Evolutionary conservation across 1,140 invertebrate genomes (phyloP), one percentile per base, ranked within the genome.

Genomic region (Drosophila quadrilineata): DNA sequence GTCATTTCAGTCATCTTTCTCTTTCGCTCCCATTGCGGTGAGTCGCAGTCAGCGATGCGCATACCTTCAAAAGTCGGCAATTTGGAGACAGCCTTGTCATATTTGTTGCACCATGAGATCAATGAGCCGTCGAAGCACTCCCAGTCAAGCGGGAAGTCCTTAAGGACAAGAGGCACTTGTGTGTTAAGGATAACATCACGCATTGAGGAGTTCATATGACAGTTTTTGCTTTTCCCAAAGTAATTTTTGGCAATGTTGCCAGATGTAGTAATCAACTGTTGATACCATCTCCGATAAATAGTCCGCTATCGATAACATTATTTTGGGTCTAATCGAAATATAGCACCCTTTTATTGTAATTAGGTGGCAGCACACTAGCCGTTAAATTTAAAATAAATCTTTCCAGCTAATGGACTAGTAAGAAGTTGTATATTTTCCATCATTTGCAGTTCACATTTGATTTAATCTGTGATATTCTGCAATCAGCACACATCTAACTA

Each of bases 1-100:
- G 96, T 91, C 1, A 91, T 90, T 35, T 88, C 77, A 63, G 92
- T 90, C 16, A 75, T 88, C 16, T 85, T 72, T 75, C 94, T 93
- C 46, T 92, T 91, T 29, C 92, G 91, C 90, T 97, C 95, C 95
- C 95, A 97, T 79, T 94, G 94, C 0, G 95, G 95, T 52, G 92
- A 89, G 90, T 93, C 82, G 77, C 38, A 89, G 53, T 75, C 90
- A 58, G 71, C 75, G 71, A 70, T 71, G 59, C 33, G 68, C 89
- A 85, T 91, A 62, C 65, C 86, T 88, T 68, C 91, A 65, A 92
- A 92, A 4, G 19, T 29, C 3, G 71, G 90, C 65, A 53, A 60
- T 72, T 75, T 17, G 19, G 26, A 8, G 8, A 45, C 26, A 57
- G 89, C 88, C 9, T 84, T 63, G 33, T 90, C 90, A 64, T 91